These are phyloP conservation scores for Hippoglossus hippoglossus DNA, from an alignment of 2,797 vertebrate genomes.

Conservation along the genomic window DNA sequence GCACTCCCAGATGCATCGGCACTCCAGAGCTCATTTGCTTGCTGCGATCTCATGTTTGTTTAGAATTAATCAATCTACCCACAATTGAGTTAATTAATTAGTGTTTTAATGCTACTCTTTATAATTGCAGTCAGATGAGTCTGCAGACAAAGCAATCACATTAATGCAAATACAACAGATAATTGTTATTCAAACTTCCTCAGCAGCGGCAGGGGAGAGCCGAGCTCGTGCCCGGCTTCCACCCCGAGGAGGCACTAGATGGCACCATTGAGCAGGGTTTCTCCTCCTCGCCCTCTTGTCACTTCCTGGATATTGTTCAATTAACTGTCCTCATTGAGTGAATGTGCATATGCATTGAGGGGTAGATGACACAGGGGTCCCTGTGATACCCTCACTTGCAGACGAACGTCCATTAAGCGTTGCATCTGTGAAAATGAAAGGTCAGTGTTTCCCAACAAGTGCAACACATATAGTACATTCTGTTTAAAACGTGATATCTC, in stretches of 20 bases:
- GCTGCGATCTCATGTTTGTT: conserved; percentile 86
- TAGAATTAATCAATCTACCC: conserved; percentile 85
- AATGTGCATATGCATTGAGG: conserved; percentile 66
- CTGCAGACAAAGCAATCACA: conserved; percentile 85
- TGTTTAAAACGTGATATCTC: conserved; percentile 73
- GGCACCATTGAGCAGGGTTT: conserved; percentile 85
- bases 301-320: conserved; percentile 73
- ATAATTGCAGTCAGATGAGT: conserved; percentile 86
- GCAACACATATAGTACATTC: conserved; percentile 40
- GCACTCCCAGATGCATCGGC: conserved; percentile 84
- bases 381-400: conserved; percentile 60
- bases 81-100: conserved; percentile 88
- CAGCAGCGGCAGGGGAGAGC: conserved; percentile 41
- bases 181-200: conserved; percentile 84
- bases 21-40: conserved; percentile 86
- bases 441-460: conserved; percentile 68
- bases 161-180: conserved; percentile 86
- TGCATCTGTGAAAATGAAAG: conserved; percentile 62
- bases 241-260: conserved; percentile 77
- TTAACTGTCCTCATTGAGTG: conserved; percentile 70
- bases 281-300: conserved; percentile 40
- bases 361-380: conserved; percentile 61
- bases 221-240: not conserved
- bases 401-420: conserved; percentile 63
- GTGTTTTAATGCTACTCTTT: conserved; percentile 88